Base-by-base conservation (phyloP, 2,113 vertebrate genomes). In the Colinus virginianus region DNA sequence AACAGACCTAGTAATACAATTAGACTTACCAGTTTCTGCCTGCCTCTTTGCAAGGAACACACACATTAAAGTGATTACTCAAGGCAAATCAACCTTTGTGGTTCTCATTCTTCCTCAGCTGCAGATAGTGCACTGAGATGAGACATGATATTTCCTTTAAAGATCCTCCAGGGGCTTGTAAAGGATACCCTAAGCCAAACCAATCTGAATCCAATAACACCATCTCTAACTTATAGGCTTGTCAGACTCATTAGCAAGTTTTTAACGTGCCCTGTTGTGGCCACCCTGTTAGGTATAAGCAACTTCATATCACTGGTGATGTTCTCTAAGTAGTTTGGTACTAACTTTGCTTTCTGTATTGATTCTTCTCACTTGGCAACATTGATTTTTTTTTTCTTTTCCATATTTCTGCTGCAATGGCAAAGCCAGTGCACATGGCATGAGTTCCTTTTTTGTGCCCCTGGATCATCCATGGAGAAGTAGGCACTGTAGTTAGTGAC, bases 191-290 rank as follows among this genome's bases (percentile, higher is more conserved):
- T 71, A 90, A 75, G 20, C 7, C 26, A 46, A 26, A 51, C n/a
- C 62, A 78, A 19, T 34, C 75, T 58, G 82, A 88, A 82, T 92
- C 64, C 76, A 88, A 8, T 59, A 53, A 30, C 21, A 2, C 20
- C 48, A 13, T 22, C 30, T 75, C 58, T 70, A 45, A 30, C 30
- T 92, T 32, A 17, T 3, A 6, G 71, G 34, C 28, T 68, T 76
- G 43, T 61, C 84, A 88, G 83, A 6, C 53, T 85, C 76, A 36
- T 90, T 84, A 90, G 46, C 22, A 62, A 88, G 56, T 51, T 93
- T 95, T 86, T 56, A 53, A 74, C 56, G 49, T 59, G 43, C 56
- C 62, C 87, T 70, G 28, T 8, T 75, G 74, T 12, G 22, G 36
- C 25, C 74, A 15, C 70, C 84, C 32, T 15, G 7, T 64, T 59